These are phyloP conservation scores for Apostichopus parvimensis DNA, from an alignment of 35 echinoderm and acorn worm species.

Conservation along the genomic window DNA sequence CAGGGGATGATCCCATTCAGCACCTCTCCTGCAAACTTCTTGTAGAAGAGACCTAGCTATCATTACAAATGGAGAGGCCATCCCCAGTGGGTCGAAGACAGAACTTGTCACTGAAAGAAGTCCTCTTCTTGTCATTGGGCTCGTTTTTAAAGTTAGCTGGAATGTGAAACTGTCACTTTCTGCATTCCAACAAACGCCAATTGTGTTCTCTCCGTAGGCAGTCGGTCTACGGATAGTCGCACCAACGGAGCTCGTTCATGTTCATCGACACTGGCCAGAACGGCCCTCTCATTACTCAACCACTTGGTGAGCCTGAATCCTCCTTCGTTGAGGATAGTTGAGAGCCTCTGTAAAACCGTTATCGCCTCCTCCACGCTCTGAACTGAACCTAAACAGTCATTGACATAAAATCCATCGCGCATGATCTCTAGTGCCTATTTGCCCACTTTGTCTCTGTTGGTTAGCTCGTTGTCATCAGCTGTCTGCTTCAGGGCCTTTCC, in stretches of 20 bases:
- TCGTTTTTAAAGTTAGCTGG: constrained; percentile 39
- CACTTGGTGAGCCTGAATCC: constrained; percentile 82
- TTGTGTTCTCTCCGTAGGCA: constrained; percentile 68
- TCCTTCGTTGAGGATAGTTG: constrained; percentile 15
- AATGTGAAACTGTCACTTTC: constrained; percentile 65
- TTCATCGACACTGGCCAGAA: constrained; percentile 41
- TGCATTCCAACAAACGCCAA: constrained; percentile 64
- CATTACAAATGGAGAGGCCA: constrained; percentile 55
- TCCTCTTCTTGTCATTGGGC: constrained; percentile 49
- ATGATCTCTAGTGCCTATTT: constrained; percentile 38
- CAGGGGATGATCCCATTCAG: constrained; percentile 54
- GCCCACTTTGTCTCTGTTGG: not conserved
- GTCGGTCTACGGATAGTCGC: constrained; percentile 22
- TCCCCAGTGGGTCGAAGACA: constrained; percentile 53
- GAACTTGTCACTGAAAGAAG: constrained; percentile 66
- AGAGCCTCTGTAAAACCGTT: constrained; percentile 33
- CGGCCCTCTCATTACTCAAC: constrained; percentile 63
- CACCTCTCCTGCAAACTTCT: constrained; percentile 45
- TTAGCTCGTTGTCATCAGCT: constrained; percentile 41
- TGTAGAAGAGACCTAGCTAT: constrained; percentile 47
- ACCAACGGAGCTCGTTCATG: constrained; percentile 60
- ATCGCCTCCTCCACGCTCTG: constrained; percentile 35
- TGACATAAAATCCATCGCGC: constrained; percentile 59
- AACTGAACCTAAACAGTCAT: constrained; percentile 64
- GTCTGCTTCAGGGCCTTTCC: constrained; percentile 62